These are phyloP conservation scores for Percopsis transmontana DNA, from an alignment of 2,113 vertebrate genomes.

Conservation along the genomic window DNA sequence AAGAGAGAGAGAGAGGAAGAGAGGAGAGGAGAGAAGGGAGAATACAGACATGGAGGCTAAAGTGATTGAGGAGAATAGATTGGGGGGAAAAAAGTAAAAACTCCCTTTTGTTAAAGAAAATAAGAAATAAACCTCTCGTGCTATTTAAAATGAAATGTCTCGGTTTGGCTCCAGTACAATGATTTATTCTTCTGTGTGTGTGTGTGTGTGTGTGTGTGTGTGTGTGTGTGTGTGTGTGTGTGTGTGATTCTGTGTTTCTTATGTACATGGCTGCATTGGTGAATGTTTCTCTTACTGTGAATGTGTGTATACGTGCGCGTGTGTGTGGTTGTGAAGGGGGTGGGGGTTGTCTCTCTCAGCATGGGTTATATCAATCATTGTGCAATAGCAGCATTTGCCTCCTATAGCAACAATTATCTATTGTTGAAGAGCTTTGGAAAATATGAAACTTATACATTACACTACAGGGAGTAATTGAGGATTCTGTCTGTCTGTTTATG, in stretches of 20 bases:
- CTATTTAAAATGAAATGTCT: constrained; percentile 1
- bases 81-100: not conserved
- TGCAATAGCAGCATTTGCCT: not conserved
- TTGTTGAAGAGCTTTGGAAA: not conserved
- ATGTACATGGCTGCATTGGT: not conserved
- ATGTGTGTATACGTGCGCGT: not conserved
- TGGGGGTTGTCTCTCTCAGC: constrained; percentile 12
- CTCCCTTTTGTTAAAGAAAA: not conserved
- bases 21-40: not conserved
- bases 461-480: too few species aligned
- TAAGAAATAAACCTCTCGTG: not conserved
- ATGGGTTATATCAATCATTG: constrained; percentile 18
- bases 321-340: not conserved
- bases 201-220: not conserved
- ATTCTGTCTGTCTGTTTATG: too few species aligned
- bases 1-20: not conserved
- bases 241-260: not conserved
- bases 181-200: not conserved
- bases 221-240: not conserved
- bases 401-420: constrained; percentile 3
- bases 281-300: not conserved
- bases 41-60: not conserved
- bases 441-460: not conserved
- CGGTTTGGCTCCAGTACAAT: not conserved
- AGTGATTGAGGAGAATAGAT: not conserved